These are phyloP conservation scores for Antheraea mylitta DNA, from an alignment of 1,140 invertebrate species.

Conservation along the genomic window DNA sequence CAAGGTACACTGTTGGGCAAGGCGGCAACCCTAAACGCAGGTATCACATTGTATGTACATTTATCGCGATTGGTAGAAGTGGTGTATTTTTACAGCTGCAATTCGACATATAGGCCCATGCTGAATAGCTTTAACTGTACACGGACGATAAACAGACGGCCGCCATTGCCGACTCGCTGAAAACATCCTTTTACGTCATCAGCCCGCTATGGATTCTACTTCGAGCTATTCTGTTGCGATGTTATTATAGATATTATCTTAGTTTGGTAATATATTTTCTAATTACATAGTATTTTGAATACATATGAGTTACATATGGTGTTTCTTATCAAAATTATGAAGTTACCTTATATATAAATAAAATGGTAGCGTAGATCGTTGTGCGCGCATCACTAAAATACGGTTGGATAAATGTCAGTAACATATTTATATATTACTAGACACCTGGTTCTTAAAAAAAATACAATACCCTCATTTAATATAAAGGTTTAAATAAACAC, in stretches of 20 bases:
- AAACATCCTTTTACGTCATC: constrained; percentile 79
- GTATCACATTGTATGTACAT: constrained; percentile 44
- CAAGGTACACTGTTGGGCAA: neutral
- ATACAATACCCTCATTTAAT: too few species aligned
- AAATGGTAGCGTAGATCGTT: too few species aligned
- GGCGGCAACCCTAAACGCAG: neutral
- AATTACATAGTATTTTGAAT: neutral
- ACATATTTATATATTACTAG: too few species aligned
- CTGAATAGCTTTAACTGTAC: constrained; percentile 65
- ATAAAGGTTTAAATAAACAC: too few species aligned
- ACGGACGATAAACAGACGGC: constrained; percentile 74
- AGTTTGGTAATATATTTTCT: constrained; percentile 6
- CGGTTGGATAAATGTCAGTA: too few species aligned
- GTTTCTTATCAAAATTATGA: too few species aligned
- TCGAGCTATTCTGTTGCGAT: constrained; percentile 25
- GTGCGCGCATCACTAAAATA: too few species aligned
- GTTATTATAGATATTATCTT: constrained; percentile 6
- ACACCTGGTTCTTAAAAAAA: too few species aligned
- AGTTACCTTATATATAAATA: too few species aligned
- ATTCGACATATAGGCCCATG: constrained; percentile 58
- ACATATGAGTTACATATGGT: neutral
- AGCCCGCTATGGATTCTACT: constrained; percentile 59
- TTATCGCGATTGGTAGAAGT: constrained; percentile 56
- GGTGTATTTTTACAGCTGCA: constrained; percentile 74
- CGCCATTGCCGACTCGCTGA: constrained; percentile 68